Evolutionary conservation across 2,113 vertebrate species (phyloP), one percentile per base, ranked within the genome.

Genomic region (Tretioscincus oriximinensis): DNA sequence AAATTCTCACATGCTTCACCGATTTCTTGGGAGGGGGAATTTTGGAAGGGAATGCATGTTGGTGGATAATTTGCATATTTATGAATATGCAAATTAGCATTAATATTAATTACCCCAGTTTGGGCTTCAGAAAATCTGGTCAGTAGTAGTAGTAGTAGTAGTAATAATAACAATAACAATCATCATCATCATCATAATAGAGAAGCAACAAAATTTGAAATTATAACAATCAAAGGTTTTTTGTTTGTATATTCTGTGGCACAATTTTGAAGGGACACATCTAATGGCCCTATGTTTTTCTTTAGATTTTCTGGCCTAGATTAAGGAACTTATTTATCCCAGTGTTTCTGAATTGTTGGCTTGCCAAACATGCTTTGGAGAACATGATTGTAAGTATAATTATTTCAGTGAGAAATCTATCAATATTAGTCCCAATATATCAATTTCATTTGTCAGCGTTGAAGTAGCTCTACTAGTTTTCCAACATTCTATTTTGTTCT

Each of bases 331-430:
- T 97, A 21, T 97, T 96, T 93, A 95, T 97, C 85, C 96, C 96
- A 64, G 96, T 96, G 31, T 97, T 97, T 94, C 94, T 97, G 86
- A 97, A 97, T 81, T 97, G 96, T 84, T 97, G 96, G 96, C 90
- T 97, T 87, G 96, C 96, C 82, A 97, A 96, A 85, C 95, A 96
- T 89, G 94, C 95, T 85, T 94, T 97, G 93, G 96, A 97, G 88
- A 97, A 96, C 85, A 96, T 97, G 94, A 95, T 97, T 93, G 96
- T 97, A 94, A 96, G 96, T 96, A 94, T 88, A 64, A 71, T 77
- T 24, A 63, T 2, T 76, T 47, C 6, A 16, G 12, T 5, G 61
- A 77, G 65, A n/a, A n/a, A n/a, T n/a, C n/a, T n/a, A n/a, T n/a
- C n/a, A n/a, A n/a, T n/a, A n/a, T n/a, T 61, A 70, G 60, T 76